phyloP scores from a whole-genome alignment of 35 echinoderm and acorn worm species.

The Acanthaster planci region DNA sequence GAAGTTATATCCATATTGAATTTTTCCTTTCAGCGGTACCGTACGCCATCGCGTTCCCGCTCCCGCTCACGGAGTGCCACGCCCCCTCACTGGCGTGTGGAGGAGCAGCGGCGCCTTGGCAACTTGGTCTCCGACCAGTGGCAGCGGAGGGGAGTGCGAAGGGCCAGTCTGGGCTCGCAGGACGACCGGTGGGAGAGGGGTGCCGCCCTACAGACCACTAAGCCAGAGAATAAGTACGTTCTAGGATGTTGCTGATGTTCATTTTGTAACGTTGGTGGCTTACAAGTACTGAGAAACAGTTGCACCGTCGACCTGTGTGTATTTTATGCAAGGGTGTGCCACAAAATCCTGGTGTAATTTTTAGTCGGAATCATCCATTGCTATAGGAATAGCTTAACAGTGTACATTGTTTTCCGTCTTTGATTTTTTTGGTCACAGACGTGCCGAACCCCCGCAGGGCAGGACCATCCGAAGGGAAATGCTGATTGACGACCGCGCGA shows the following conservation, averaged over 20 bases:
- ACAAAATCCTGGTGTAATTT: too few relatives aligned
- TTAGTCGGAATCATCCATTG: too few relatives aligned
- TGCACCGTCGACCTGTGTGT: too few relatives aligned
- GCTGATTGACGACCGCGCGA: neutral
- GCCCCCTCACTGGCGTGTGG: constrained; percentile 86
- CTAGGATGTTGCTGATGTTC: too few relatives aligned
- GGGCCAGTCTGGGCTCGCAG: constrained; percentile 24
- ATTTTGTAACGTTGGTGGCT: too few relatives aligned
- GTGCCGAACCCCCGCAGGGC: neutral
- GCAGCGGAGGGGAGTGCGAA: neutral
- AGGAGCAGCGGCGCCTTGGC: constrained; percentile 48
- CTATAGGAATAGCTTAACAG: too few relatives aligned
- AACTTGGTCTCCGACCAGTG: neutral
- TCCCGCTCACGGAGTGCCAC: constrained; percentile 72
- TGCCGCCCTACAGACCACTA: constrained; percentile 39
- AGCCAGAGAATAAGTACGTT: constrained; percentile 30
- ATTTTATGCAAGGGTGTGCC: too few relatives aligned
- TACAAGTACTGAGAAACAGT: too few relatives aligned
- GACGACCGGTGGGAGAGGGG: constrained; percentile 75
- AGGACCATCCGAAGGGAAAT: neutral
- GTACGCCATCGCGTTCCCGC: constrained; percentile 62
- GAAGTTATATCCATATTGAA: neutral
- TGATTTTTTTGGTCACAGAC: neutral
- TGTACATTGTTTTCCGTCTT: neutral
- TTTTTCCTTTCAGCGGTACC: constrained; percentile 61